Base-by-base conservation (phyloP, 2,888 invertebrate genomes). In the Caenorhabditis sp. region DNA sequence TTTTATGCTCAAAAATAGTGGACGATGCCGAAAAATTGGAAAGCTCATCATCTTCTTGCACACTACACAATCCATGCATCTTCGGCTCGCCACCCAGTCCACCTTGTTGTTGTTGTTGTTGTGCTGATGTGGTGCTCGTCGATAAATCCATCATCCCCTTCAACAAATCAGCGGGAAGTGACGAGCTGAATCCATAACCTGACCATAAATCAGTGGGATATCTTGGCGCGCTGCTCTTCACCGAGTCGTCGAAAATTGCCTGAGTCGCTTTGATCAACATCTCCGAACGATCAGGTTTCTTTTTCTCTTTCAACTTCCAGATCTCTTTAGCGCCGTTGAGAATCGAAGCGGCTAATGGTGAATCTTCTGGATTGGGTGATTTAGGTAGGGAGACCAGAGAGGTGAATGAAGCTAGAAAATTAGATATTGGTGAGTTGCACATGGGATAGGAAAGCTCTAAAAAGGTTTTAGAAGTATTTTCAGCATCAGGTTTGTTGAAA, bases 111-210 rank as follows among this genome's bases (percentile, higher is more conserved):
- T n/a, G n/a, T n/a, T n/a, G 14, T 25, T 20, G 36, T 17, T 43
- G 26, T 7, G 23, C 17, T 5, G 31, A 2, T 5, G 17, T 36
- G 21, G 63, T 61, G 49, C 59, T 62, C 25, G 67, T 59, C 2
- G 72, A 70, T 21, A 72, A 61, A 49, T 70, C 71, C 63, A 73
- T 10, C 73, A 73, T 73, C 21, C 68, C 80, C 65, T 83, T 82
- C 17, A 86, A 67, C 5, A 86, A 64, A 54, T 85, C 85, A 17
- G 86, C 82, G 17, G 86, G 86, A 21, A 87, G 66, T n/a, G 85
- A 86, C 54, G 75, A 83, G 69, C 83, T 83, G 69, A 86, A 84
- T 0, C 85, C 84, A 52, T 83, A 83, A 8, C 83, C 83, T 4
- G 83, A 78, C 85, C 84, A 86, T 57, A 80, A 69, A 67, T 83